These are phyloP conservation scores for Notodonta ziczac DNA, from an alignment of 2,888 invertebrate species.

Conservation along the genomic window DNA sequence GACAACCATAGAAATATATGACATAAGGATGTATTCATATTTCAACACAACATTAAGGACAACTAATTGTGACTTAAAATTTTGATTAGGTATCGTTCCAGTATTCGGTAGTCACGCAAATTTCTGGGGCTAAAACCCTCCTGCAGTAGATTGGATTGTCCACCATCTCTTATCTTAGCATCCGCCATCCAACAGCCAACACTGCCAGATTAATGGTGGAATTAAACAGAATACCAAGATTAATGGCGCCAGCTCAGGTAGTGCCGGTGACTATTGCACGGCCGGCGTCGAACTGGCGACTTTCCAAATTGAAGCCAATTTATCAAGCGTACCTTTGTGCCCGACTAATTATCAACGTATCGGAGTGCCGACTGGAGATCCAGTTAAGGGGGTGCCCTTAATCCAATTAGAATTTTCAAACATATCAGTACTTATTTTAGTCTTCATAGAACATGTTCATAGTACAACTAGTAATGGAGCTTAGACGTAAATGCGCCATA, in stretches of 20 bases:
- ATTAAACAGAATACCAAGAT: slow-evolving; percentile 34
- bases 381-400: slow-evolving; percentile 22
- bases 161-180: slow-evolving; percentile 8
- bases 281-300: slow-evolving; percentile 32
- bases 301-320: slow-evolving; percentile 43
- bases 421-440: too few relatives aligned
- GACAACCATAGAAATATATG: too few relatives aligned
- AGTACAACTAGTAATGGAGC: too few relatives aligned
- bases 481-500: too few relatives aligned
- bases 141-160: background rate
- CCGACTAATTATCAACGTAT: slow-evolving; percentile 40
- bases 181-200: slow-evolving; percentile 10
- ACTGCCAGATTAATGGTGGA: slow-evolving; percentile 27
- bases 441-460: too few relatives aligned
- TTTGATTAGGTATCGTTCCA: too few relatives aligned
- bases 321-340: slow-evolving; percentile 37
- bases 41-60: too few relatives aligned
- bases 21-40: too few relatives aligned
- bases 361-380: slow-evolving; percentile 28
- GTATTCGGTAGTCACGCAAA: too few relatives aligned
- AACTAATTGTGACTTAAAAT: too few relatives aligned
- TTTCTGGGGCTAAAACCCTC: background rate
- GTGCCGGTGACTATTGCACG: slow-evolving; percentile 3
- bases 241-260: slow-evolving; percentile 6
- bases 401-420: background rate